These are phyloP conservation scores for Tinea trinotella DNA, from an alignment of 2,888 invertebrate species.

Conservation along the genomic window DNA sequence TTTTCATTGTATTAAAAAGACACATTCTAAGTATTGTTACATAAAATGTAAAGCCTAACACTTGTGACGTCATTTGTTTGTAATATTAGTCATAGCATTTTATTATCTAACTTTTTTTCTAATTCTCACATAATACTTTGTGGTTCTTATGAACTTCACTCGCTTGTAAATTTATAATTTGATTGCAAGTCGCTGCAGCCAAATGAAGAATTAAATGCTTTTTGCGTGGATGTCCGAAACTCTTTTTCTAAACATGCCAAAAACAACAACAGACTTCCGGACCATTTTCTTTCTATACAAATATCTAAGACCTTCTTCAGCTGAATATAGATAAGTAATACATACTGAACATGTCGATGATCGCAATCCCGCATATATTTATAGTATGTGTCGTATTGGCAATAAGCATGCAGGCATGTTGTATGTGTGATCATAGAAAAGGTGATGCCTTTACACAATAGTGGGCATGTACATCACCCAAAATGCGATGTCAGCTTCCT, in stretches of 20 bases:
- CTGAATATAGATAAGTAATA: slow-evolving; percentile 13
- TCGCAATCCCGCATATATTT: slow-evolving; percentile 64
- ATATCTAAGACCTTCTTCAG: neutral
- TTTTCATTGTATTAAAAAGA: slow-evolving; percentile 12
- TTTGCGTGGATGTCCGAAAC: slow-evolving; percentile 33
- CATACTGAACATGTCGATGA: slow-evolving; percentile 45
- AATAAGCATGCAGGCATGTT: neutral
- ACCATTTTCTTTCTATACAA: neutral
- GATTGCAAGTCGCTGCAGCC: slow-evolving; percentile 50
- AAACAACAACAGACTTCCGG: neutral
- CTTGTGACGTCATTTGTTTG: slow-evolving; percentile 49
- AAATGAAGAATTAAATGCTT: slow-evolving; percentile 12
- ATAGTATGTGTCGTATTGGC: slow-evolving; percentile 40
- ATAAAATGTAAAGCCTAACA: slow-evolving; percentile 42
- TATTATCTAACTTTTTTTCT: slow-evolving; percentile 30
- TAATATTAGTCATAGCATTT: slow-evolving; percentile 49
- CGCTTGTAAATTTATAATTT: slow-evolving; percentile 47
- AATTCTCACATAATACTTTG: slow-evolving; percentile 45
- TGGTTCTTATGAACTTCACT: slow-evolving; percentile 47
- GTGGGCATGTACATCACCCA: too few species aligned
- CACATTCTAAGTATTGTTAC: slow-evolving; percentile 11
- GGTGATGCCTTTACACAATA: too few species aligned
- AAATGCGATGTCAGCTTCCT: neutral
- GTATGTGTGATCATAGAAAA: neutral
- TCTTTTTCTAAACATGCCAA: neutral